Conservation (phyloP, 2,797 vertebrate genomes). For the Rhodeus uyekii region DNA sequence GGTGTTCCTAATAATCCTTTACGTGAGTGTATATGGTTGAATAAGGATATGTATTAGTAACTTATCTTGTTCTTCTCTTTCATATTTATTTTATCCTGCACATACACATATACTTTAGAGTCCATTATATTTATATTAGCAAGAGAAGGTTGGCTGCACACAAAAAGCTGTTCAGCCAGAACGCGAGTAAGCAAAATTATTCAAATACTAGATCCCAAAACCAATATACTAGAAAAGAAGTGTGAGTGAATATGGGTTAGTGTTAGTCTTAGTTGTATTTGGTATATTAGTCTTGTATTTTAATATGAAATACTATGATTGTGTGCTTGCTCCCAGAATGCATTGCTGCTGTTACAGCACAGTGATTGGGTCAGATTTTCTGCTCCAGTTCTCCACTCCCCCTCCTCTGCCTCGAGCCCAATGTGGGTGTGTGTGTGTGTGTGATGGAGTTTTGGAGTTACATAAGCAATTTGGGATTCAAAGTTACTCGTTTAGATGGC, state of each 20-base stretch:
- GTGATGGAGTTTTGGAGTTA: constrained; percentile 10
- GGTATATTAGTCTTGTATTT: too few relatives aligned
- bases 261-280: too few relatives aligned
- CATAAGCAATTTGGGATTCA: constrained; percentile 34
- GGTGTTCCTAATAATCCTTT: too few relatives aligned
- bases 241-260: too few relatives aligned
- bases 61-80: background rate
- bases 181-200: background rate
- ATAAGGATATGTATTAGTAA: constrained; percentile 2
- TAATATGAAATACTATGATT: background rate
- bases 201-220: background rate
- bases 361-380: constrained; percentile 75
- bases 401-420: constrained; percentile 44
- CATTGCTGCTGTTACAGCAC: constrained; percentile 41
- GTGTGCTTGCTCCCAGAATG: constrained; percentile 38
- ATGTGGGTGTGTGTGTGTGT: constrained; percentile 22
- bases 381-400: constrained; percentile 72
- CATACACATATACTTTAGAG: background rate
- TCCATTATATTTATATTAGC: background rate
- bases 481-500: constrained; percentile 1
- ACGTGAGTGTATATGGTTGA: too few relatives aligned
- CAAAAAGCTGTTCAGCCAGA: background rate
- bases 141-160: background rate
- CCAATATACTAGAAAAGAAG: background rate
- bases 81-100: background rate